These are phyloP conservation scores for Podarcis siculus DNA, from an alignment of 2,797 vertebrate species.

Conservation along the genomic window DNA sequence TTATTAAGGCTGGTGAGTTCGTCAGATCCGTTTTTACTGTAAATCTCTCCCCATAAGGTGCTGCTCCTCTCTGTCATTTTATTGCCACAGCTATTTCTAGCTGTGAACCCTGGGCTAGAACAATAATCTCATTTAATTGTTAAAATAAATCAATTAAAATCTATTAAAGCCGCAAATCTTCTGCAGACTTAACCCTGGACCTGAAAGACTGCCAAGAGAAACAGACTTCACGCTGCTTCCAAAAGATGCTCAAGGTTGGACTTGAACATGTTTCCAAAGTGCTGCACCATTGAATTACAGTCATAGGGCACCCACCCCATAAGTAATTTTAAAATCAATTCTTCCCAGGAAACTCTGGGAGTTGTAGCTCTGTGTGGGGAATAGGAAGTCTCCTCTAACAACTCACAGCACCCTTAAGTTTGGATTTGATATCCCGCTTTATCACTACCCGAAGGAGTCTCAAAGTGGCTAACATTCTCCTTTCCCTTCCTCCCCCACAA, in stretches of 20 bases:
- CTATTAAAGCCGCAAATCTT: background rate
- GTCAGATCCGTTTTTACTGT: conserved; percentile 34
- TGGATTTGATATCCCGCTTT: too few relatives aligned
- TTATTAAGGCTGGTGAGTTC: conserved; percentile 20
- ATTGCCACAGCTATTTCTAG: background rate
- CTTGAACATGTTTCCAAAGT: background rate
- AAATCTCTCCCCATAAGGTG: conserved; percentile 7
- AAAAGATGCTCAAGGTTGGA: background rate
- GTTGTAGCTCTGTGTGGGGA: too few relatives aligned
- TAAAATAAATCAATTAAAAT: conserved; percentile 7
- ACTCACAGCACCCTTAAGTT: too few relatives aligned
- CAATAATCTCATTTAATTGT: background rate
- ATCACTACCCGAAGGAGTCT: too few relatives aligned
- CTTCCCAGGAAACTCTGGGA: too few relatives aligned
- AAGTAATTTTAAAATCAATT: too few relatives aligned
- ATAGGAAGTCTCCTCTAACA: too few relatives aligned
- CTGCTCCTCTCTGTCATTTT: background rate
- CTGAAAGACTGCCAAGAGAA: background rate
- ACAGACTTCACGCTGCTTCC: background rate
- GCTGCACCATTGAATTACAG: conserved; percentile 13
- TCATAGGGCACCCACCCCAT: too few relatives aligned
- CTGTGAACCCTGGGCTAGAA: conserved; percentile 26
- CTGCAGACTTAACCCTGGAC: background rate
- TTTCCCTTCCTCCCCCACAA: too few relatives aligned
- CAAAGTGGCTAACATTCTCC: too few relatives aligned